A percentile compares a stretch with the other conserved stretches of the same genome.
phyloP scores from a whole-genome alignment of 2,113 vertebrate species.

The Odobenus rosmarus region DNA sequence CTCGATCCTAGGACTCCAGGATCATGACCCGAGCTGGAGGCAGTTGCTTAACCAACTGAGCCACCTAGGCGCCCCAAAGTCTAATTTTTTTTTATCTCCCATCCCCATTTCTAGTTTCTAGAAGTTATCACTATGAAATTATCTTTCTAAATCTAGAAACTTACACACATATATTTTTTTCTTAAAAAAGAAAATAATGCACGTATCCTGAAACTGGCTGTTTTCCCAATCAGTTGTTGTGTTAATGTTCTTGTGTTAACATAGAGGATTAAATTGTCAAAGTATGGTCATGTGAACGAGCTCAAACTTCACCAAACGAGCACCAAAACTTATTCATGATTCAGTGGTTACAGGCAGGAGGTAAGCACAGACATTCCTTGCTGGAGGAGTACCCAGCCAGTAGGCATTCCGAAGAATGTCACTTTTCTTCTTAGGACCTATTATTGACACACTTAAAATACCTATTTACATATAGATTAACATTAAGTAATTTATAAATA shows the following conservation, averaged over 20 bases:
- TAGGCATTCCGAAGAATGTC: background rate
- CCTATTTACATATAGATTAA: background rate
- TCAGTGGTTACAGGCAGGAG: background rate
- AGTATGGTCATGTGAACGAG: background rate
- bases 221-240: background rate
- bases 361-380: background rate
- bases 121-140: background rate
- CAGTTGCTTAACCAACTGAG: too few relatives aligned
- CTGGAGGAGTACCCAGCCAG: background rate
- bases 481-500: background rate
- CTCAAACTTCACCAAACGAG: background rate
- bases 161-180: background rate
- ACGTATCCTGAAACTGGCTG: background rate
- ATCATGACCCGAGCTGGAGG: too few relatives aligned
- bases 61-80: background rate
- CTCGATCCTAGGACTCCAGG: too few relatives aligned
- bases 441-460: background rate
- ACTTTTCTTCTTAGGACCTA: background rate
- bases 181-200: background rate
- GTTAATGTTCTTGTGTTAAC: background rate
- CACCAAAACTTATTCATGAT: background rate
- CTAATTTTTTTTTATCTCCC: background rate
- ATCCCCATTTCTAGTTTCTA: background rate
- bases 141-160: conserved; percentile 20
- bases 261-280: background rate